Base-by-base conservation (phyloP, 2,113 vertebrate species). In the Lipotes vexillifer region DNA sequence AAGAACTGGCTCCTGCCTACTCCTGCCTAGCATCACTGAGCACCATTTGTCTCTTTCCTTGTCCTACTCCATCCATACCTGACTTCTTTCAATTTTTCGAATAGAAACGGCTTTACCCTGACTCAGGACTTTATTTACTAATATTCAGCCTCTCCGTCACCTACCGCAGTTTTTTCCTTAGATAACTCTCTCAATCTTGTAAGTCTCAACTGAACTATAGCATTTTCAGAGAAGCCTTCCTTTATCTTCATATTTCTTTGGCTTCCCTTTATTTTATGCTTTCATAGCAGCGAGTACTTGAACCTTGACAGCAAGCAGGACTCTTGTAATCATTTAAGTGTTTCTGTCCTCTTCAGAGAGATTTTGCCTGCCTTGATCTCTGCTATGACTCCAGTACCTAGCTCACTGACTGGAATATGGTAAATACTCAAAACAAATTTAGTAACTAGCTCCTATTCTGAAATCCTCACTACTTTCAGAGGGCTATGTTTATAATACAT, bases 241-340 rank as follows among this genome's bases (percentile, higher is more conserved):
- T 88, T 95, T 46, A 71, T 41, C 41, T 91, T 94, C 44, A 17
- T 33, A 77, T 90, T 88, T 82, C 46, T 77, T 80, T 88, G 44
- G 21, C 21, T 88, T 63, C 23, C 36, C 13, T 93, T 27, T 23
- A 29, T 95, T 82, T 94, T 68, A 85, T 55, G 36, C 33, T 93
- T 88, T 85, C 85, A 93, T 52, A 85, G 74, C 17, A 90, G 92
- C 46, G 68, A 94, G 11, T 61, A 69, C 59, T 94, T 94, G 77
- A 91, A 77, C 27, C 17, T 66, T 88, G 36, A 52, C 65, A 92
- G 74, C 23, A 93, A 95, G n/a, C n/a, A 55, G 59, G 21, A 78
- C 63, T 90, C 69, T 68, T 46, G 9, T 55, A 86, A 84, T 44
- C 20, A 41, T 59, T n/a, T 72, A 65, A 96, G 41, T 57, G 25